A percentile compares a stretch with the other conserved stretches of the same genome.
Conservation (phyloP, 2,113 vertebrate species). For the Takifugu flavidus region DNA sequence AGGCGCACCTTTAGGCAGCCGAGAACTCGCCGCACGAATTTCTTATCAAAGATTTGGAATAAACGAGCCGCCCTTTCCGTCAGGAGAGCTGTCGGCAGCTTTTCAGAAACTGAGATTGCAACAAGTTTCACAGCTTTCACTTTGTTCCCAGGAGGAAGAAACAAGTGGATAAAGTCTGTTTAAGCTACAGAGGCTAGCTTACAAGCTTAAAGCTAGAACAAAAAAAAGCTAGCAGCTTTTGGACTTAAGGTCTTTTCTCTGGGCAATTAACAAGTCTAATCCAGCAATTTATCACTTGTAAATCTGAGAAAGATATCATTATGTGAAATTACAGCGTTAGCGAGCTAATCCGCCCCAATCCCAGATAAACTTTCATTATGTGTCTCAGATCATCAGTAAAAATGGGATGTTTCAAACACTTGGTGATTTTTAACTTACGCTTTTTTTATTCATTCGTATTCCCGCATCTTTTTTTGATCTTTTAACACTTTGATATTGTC, state of each 20-base stretch:
- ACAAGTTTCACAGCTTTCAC: neutral
- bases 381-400: no score
- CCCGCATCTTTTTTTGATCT: neutral
- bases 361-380: no score
- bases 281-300: neutral
- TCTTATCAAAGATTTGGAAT: constrained; percentile 50
- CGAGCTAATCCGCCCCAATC: no score
- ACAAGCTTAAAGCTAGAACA: neutral
- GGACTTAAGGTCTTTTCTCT: neutral
- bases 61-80: constrained; percentile 28
- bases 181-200: neutral
- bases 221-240: neutral
- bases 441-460: no score
- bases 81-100: constrained; percentile 19
- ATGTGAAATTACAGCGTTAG: no score
- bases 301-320: no score
- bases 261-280: neutral
- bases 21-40: neutral
- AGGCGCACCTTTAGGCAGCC: constrained; percentile 16
- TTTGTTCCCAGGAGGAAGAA: neutral
- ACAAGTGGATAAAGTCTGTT: neutral
- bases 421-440: no score
- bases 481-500: neutral
- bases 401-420: no score
- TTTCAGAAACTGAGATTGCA: neutral